Base-by-base conservation (phyloP, 1,140 invertebrate species). In the Scaptodrosophila lebanonensis region DNA sequence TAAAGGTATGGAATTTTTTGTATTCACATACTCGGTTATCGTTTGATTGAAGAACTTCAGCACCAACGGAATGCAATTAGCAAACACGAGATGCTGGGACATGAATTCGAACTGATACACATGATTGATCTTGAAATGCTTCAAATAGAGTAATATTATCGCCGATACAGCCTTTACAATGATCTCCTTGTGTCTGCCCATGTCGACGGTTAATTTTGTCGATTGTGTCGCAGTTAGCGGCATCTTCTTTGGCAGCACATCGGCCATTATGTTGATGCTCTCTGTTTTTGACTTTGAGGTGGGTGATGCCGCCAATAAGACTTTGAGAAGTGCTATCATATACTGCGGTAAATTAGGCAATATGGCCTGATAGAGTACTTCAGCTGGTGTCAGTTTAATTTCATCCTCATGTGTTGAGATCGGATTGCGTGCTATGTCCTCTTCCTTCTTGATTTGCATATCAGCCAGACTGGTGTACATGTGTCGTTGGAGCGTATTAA, bases 21-120 rank as follows among this genome's bases (percentile, higher is more conserved):
- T 93, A 76, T 95, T 93, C 51, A 99, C 95, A 88, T 99, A 99
- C 29, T 94, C 93, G 71, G 96, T 91, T 57, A 99, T 98, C 83
- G 99, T 98, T 87, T 99, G 98, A 89, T 99, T 99, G 83, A 99
- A 97, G 89, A 99, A 99, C 86, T 99, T 99, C 8, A 99, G 89
- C 15, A 99, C 95, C 13, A 99, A 88, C 3, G 98, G 98, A 86
- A 99, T 98, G 86, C 98, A 99, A 88, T 99, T 99, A 49, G 98
- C 98, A 90, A 99, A 99, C 8, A 99, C 97, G 43, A 99, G 89
- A 89, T 99, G 98, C 87, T 99, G 98, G 1, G 96, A 97, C 92
- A 99, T 97, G 85, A 98, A 99, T 88, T 99, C 98, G 90, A 99
- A 99, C 88, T 99, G 96, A 88, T 99, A 99, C 8, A 99, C 91